A percentile compares a stretch with the other conserved stretches of the same genome.
These are phyloP conservation scores for Trisateles emortualis DNA, from an alignment of 2,888 invertebrate genomes.

Conservation along the genomic window DNA sequence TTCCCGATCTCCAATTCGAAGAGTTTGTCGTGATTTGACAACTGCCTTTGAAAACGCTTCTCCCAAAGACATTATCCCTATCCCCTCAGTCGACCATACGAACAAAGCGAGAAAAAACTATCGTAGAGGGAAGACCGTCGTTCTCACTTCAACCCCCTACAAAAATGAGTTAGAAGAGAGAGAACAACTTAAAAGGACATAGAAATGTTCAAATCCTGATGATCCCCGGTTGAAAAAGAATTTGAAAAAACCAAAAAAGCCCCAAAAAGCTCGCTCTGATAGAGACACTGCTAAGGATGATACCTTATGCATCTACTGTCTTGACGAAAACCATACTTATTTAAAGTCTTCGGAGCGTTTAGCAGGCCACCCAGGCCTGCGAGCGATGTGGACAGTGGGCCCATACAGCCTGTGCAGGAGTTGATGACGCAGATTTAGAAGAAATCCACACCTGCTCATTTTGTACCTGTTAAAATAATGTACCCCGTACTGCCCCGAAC, in stretches of 20 bases:
- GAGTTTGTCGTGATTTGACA: conserved; percentile 5
- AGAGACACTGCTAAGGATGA: too few species aligned
- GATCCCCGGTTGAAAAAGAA: conserved; percentile 12
- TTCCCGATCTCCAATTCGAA: conserved; percentile 1
- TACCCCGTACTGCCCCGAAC: too few species aligned
- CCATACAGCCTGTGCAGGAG: too few species aligned
- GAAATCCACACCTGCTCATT: too few species aligned
- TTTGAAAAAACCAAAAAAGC: background rate
- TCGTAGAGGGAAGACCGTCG: conserved; percentile 31
- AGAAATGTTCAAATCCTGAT: conserved; percentile 34
- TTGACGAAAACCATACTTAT: too few species aligned
- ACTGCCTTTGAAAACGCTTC: conserved; percentile 4
- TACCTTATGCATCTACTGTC: too few species aligned
- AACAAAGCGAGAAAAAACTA: conserved; percentile 30
- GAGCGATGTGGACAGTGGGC: too few species aligned
- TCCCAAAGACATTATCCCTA: background rate
- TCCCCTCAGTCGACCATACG: conserved; percentile 21
- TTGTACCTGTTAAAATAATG: too few species aligned
- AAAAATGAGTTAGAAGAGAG: conserved; percentile 36
- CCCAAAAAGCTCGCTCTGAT: conserved; percentile 1
- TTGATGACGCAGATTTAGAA: too few species aligned
- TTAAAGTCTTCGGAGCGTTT: too few species aligned
- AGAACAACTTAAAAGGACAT: conserved; percentile 34
- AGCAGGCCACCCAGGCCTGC: too few species aligned
- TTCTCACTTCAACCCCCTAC: conserved; percentile 41